Evolutionary conservation across 2,797 vertebrate genomes (phyloP).

Genomic region (Picus viridis): DNA sequence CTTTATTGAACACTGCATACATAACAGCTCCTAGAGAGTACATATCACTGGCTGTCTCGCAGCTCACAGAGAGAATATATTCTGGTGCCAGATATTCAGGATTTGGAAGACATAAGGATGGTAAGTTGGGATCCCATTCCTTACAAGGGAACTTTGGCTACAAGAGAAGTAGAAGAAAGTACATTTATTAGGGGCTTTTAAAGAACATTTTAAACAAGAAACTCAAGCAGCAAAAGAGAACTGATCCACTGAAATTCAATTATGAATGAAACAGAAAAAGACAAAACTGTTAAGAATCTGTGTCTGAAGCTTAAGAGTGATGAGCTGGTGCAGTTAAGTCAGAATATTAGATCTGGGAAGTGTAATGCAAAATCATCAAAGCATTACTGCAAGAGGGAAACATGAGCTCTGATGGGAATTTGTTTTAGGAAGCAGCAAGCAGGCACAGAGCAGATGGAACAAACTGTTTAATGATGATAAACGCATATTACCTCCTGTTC

Average conservation of each 20-base stretch:
- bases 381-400: not conserved
- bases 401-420: not conserved
- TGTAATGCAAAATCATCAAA: not conserved
- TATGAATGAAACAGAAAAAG: not conserved
- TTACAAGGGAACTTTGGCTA: conserved; percentile 94
- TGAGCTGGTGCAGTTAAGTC: not conserved
- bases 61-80: conserved; percentile 98
- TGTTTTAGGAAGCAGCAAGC: not conserved
- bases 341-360: not conserved
- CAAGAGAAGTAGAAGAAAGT: conserved; percentile 27
- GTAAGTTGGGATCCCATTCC: conserved; percentile 98
- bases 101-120: conserved; percentile 95
- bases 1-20: conserved; percentile 96
- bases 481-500: conserved; percentile 88
- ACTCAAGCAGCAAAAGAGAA: not conserved
- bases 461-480: not conserved
- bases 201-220: not conserved
- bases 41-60: conserved; percentile 97
- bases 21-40: conserved; percentile 94
- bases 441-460: not conserved
- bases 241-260: not conserved
- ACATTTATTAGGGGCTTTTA: not conserved
- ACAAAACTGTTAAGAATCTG: not conserved
- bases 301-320: not conserved
- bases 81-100: conserved; percentile 97